These are phyloP conservation scores for Coendou prehensilis DNA, from an alignment of 2,797 vertebrate genomes.

Conservation along the genomic window DNA sequence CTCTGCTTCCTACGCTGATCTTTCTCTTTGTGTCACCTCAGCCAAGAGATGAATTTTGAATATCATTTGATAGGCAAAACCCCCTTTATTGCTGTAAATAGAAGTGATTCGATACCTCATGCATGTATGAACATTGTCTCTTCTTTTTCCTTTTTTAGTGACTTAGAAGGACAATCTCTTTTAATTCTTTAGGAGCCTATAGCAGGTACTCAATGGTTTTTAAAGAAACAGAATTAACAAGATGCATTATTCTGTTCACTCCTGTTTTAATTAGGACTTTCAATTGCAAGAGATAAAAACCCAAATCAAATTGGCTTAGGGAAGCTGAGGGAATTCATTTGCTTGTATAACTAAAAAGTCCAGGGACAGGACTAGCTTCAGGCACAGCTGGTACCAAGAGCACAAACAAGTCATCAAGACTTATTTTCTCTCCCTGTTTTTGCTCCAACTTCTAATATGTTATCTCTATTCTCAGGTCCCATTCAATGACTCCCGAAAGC, in stretches of 20 bases:
- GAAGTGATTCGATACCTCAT: neutral
- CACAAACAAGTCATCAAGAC: neutral
- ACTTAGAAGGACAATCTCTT: neutral
- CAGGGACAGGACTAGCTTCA: slow-evolving; percentile 29
- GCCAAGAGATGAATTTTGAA: neutral
- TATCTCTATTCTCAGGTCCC: neutral
- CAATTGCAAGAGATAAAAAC: slow-evolving; percentile 69
- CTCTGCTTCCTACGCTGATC: neutral
- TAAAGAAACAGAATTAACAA: slow-evolving; percentile 68
- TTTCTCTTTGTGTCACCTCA: neutral
- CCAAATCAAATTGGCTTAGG: slow-evolving; percentile 62
- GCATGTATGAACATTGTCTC: neutral
- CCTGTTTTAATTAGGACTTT: slow-evolving; percentile 79
- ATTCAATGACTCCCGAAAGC: neutral
- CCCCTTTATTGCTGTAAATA: neutral
- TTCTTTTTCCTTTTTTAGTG: neutral
- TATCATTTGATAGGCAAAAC: neutral
- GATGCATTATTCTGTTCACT: slow-evolving; percentile 65
- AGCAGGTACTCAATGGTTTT: slow-evolving; percentile 50
- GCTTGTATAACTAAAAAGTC: slow-evolving; percentile 60
- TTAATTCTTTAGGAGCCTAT: slow-evolving; percentile 42
- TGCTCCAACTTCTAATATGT: neutral
- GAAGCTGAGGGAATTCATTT: slow-evolving; percentile 73
- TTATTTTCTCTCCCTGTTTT: neutral
- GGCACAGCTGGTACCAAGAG: slow-evolving; percentile 42